Evolutionary conservation across 2,888 invertebrate genomes (phyloP).

Genomic region (Hedya salicella): DNA sequence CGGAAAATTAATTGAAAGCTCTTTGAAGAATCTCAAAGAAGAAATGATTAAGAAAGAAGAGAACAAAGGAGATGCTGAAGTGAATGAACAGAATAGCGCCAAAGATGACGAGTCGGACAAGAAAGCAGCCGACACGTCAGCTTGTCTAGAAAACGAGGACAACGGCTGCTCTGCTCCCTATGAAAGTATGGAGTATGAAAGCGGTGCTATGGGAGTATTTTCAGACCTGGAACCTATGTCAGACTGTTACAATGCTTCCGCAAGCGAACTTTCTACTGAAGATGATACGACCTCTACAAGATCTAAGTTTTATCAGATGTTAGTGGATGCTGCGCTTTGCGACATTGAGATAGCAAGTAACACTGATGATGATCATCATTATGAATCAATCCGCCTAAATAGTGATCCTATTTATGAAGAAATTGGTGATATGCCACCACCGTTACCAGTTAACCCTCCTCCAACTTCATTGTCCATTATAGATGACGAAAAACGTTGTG

Average conservation of each 20-base stretch:
- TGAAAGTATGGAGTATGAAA: constrained; percentile 90
- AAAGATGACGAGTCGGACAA: constrained; percentile 57
- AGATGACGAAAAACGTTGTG: constrained; percentile 89
- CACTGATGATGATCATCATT: constrained; percentile 88
- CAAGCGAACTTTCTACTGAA: constrained; percentile 87
- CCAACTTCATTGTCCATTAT: constrained; percentile 88
- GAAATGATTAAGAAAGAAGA: constrained; percentile 59
- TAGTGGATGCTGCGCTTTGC: constrained; percentile 88
- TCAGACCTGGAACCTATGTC: constrained; percentile 85
- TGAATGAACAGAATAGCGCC: constrained; percentile 58
- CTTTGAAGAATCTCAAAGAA: constrained; percentile 74
- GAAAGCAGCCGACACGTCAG: constrained; percentile 57
- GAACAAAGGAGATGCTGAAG: constrained; percentile 52
- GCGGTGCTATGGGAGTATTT: constrained; percentile 82
- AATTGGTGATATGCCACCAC: constrained; percentile 90
- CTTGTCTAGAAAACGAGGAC: constrained; percentile 73
- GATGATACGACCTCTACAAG: constrained; percentile 87
- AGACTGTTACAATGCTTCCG: constrained; percentile 90
- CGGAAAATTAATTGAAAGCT: constrained; percentile 82
- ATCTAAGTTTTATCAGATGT: constrained; percentile 90
- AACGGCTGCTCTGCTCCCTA: constrained; percentile 89
- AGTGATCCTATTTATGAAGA: constrained; percentile 92
- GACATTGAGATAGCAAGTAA: constrained; percentile 87
- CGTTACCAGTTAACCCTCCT: constrained; percentile 91
- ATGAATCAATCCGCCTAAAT: constrained; percentile 88